Base-by-base conservation (phyloP, 2,113 vertebrate species). In the Parotia lawesii region DNA sequence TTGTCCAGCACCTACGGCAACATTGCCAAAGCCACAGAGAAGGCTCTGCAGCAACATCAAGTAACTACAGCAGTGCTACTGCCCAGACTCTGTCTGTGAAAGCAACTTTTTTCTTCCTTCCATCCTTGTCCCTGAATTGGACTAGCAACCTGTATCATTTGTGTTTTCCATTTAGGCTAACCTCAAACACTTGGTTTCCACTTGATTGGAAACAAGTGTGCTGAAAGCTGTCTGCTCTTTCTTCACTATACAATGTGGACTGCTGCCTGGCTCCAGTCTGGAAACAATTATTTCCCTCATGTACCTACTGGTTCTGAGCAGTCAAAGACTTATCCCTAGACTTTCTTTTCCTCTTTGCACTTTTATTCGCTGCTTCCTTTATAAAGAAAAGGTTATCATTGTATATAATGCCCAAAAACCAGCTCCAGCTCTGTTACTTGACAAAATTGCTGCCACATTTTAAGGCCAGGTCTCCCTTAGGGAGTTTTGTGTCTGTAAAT, bases 231-330 rank as follows among this genome's bases (percentile, higher is more conserved):
- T 42, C 78, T 95, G 64, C 45, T 58, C 38, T 47, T 76, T 89
- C 77, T 85, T 83, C 54, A 17, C 71, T 37, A 3, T 35, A 51
- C 60, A 47, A 5, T 29, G 58, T 67, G 85, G 65, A 79, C 71
- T 51, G 67, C 64, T 94, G 85, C 87, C 81, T 87, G 58, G 24
- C 64, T 77, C 38, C 27, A 3, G n/a, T 44, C 87, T 97, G 91
- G 67, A 94, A 95, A 73, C 82, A 79, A 80, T 91, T 91, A 93
- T 77, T 91, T 90, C 56, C 42, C 78, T 88, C 51, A 33, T 86
- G 29, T 67, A 91, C 71, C 58, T 89, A 88, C 44, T 54, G 31
- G 17, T 91, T 72, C 38, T 72, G 70, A 95, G 90, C 73, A 86
- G 31, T 58, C 61, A 64, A 17, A 65, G 37, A 74, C 42, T 86